phyloP scores from a whole-genome alignment of 1,140 invertebrate genomes.

The Drosophila seguyi region DNA sequence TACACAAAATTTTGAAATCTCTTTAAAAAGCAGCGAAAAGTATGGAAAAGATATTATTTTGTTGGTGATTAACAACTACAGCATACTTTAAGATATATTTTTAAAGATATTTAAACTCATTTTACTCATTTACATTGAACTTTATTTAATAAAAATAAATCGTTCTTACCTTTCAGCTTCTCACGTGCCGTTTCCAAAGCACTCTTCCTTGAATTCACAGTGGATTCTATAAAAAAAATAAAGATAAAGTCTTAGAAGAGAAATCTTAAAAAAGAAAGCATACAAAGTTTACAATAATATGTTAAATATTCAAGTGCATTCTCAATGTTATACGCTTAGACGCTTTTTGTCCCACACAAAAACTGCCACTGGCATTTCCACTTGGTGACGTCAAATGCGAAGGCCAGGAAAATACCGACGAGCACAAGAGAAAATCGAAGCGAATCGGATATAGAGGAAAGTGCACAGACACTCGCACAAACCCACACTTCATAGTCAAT shows the following conservation, averaged over 20 bases:
- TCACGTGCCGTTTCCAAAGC: constrained; percentile 70
- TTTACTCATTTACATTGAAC: neutral
- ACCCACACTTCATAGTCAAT: constrained; percentile 29
- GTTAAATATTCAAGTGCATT: constrained; percentile 43
- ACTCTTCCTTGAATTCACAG: constrained; percentile 77
- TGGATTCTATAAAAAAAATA: constrained; percentile 57
- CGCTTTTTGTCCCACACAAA: constrained; percentile 62
- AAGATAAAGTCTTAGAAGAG: neutral
- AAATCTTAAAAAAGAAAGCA: neutral
- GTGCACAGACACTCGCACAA: constrained; percentile 11
- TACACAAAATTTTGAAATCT: neutral
- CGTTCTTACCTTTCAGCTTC: constrained; percentile 67
- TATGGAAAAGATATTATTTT: neutral
- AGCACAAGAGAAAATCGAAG: constrained; percentile 32
- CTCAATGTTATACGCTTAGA: constrained; percentile 43
- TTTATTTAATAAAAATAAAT: neutral
- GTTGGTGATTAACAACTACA: neutral
- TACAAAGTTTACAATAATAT: constrained; percentile 10
- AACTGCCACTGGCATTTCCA: constrained; percentile 77
- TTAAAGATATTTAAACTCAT: neutral
- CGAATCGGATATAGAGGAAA: constrained; percentile 19
- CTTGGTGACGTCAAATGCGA: constrained; percentile 66
- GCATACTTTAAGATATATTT: neutral
- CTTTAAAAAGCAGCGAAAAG: neutral
- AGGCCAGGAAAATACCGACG: constrained; percentile 49